Evolutionary conservation across 2,113 vertebrate species (phyloP), one percentile per base, ranked within the genome.

Genomic region (Calonectris borealis): DNA sequence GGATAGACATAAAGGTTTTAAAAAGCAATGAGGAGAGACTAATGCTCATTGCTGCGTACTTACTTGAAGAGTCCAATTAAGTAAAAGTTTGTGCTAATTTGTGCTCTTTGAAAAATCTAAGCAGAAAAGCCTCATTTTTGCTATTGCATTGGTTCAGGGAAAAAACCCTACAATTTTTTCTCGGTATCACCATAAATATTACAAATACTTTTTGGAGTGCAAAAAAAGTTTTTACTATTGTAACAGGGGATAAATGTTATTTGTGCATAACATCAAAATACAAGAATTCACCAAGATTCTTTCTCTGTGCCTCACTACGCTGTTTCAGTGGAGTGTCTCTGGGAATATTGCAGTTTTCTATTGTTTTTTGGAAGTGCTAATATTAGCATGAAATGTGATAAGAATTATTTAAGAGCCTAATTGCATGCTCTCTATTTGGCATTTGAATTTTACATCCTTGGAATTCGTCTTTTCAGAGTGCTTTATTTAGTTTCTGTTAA

Each of bases 331-430:
- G 94, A 88, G 24, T 58, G 25, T 83, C 87, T 93, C 97, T 97
- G 96, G 96, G 90, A 97, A 88, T 94, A 90, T 25, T 96, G 97
- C 94, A 94, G 93, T 96, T 93, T 94, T 92, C 96, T 95, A 96
- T 98, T 98, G 97, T 97, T 97, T 96, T 97, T 82, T 82, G 88
- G 72, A 97, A 97, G 97, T 94, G 94, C 97, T 98, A 98, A 97
- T 98, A 97, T 98, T 98, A 98, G 95, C 86, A 95, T 6, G 62
- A 97, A 97, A 97, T 98, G 96, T 97, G 98, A 98, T 98, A 98
- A 98, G 97, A 98, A 98, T 98, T 97, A 96, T 98, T 98, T 97
- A 88, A 98, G 97, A 96, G 97, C 82, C 71, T 98, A 98, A 98
- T 98, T 98, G 97, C 97, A 95, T 94, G 90, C 83, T 98, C 94